These are phyloP conservation scores for Heliocidaris tuberculata DNA, from an alignment of 35 echinoderm and acorn worm genomes.

Conservation along the genomic window DNA sequence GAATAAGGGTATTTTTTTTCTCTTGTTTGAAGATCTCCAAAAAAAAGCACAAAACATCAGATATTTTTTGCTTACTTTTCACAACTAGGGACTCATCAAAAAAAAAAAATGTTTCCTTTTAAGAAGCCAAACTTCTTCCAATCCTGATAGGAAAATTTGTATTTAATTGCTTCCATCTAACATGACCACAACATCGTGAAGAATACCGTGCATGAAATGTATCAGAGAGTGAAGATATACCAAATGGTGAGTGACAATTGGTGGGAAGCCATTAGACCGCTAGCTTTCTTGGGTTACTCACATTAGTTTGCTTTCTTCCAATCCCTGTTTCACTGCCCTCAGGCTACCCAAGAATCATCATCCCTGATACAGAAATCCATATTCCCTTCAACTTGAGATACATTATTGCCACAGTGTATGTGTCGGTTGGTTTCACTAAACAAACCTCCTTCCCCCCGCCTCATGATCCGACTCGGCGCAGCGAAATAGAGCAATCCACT, in stretches of 20 bases:
- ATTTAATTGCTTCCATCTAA: too few relatives aligned
- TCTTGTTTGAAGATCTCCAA: too few relatives aligned
- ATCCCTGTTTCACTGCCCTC: not conserved
- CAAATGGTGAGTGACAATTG: not conserved
- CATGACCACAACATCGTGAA: not conserved
- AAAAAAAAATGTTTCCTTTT: too few relatives aligned
- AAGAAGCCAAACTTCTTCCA: too few relatives aligned
- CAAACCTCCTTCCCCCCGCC: not conserved
- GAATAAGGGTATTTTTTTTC: too few relatives aligned
- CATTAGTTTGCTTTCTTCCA: slow-evolving; percentile 2
- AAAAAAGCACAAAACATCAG: too few relatives aligned
- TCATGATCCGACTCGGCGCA: not conserved
- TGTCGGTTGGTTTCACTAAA: slow-evolving; percentile 10
- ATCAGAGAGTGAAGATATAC: not conserved
- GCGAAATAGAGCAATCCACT: slow-evolving; percentile 11
- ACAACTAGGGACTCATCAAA: too few relatives aligned
- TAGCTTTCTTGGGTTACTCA: not conserved
- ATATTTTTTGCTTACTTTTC: too few relatives aligned
- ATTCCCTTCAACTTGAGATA: slow-evolving; percentile 12
- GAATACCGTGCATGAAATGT: not conserved
- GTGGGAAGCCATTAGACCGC: not conserved
- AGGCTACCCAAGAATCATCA: not conserved
- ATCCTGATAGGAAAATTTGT: too few relatives aligned
- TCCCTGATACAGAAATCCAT: slow-evolving; percentile 10
- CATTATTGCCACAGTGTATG: slow-evolving; percentile 1